Percentiles rank a stretch among this genome's conserved stretches.
These are phyloP conservation scores for Brachycybe producta DNA, from an alignment of 2,888 invertebrate species.

Conservation along the genomic window DNA sequence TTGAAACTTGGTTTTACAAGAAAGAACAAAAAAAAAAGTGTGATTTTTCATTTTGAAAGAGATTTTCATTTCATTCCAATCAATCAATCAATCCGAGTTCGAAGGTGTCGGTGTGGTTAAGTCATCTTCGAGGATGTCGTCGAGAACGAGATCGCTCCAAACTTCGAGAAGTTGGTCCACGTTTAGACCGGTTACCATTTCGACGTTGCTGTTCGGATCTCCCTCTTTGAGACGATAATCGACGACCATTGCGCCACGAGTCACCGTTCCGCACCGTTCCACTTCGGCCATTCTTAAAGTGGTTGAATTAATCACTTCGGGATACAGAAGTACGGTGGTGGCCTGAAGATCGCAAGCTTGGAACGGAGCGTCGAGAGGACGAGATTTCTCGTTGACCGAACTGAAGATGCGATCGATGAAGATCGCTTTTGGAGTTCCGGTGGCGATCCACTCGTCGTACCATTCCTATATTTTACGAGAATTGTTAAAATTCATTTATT, in stretches of 20 bases:
- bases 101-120: too few species aligned
- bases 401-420: too few species aligned
- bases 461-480: background rate
- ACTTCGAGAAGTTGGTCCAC: background rate
- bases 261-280: background rate
- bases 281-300: background rate
- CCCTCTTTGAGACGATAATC: background rate
- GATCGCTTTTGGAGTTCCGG: too few species aligned
- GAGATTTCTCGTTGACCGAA: too few species aligned
- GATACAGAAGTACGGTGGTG: background rate
- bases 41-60: too few species aligned
- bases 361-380: background rate
- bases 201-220: background rate
- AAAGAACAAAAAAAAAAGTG: too few species aligned
- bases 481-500: background rate
- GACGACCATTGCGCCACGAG: background rate
- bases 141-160: background rate
- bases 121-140: too few species aligned
- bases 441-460: background rate
- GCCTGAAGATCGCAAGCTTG: background rate
- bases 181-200: background rate
- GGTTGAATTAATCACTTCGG: background rate
- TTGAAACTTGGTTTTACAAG: too few species aligned
- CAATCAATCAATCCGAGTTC: too few species aligned
- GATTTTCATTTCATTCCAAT: too few species aligned